Evolutionary conservation across 2,113 vertebrate species (phyloP).

Genomic region (Misgurnus anguillicaudatus): DNA sequence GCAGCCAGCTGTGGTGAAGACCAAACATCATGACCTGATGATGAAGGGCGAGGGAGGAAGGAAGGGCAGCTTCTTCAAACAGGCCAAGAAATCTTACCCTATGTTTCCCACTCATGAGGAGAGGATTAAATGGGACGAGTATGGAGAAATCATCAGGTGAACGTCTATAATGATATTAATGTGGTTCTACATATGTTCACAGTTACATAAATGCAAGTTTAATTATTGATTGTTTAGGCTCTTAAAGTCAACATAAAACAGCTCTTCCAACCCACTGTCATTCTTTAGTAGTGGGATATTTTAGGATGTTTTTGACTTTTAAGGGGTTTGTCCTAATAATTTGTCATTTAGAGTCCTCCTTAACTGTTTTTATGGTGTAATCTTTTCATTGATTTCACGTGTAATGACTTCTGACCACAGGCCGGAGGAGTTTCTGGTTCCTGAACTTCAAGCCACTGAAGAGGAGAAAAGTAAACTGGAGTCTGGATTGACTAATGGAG

Average conservation of each 20-base stretch:
- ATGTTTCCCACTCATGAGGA: slow-evolving; percentile 98
- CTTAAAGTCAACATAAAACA: too few relatives aligned
- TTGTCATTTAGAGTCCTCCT: too few relatives aligned
- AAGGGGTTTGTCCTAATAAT: too few relatives aligned
- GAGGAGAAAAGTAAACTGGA: slow-evolving; percentile 97
- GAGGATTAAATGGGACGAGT: slow-evolving; percentile 98
- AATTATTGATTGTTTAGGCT: neutral
- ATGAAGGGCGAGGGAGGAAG: slow-evolving; percentile 96
- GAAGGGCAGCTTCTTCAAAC: slow-evolving; percentile 98
- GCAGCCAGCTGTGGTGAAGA: slow-evolving; percentile 85
- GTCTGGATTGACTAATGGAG: slow-evolving; percentile 90
- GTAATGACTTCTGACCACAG: slow-evolving; percentile 63
- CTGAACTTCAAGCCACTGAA: slow-evolving; percentile 95
- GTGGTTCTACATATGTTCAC: too few relatives aligned
- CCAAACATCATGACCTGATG: slow-evolving; percentile 96
- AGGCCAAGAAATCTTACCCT: slow-evolving; percentile 96
- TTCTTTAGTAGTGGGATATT: too few relatives aligned
- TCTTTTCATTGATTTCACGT: neutral
- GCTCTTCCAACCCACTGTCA: too few relatives aligned
- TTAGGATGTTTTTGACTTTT: too few relatives aligned
- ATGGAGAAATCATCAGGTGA: slow-evolving; percentile 97
- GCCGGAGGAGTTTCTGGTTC: slow-evolving; percentile 96
- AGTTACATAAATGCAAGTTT: too few relatives aligned
- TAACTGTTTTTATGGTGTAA: neutral
- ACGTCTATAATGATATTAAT: too few relatives aligned